These are phyloP conservation scores for Labeo rohita DNA, from an alignment of 2,113 vertebrate genomes.

Conservation along the genomic window DNA sequence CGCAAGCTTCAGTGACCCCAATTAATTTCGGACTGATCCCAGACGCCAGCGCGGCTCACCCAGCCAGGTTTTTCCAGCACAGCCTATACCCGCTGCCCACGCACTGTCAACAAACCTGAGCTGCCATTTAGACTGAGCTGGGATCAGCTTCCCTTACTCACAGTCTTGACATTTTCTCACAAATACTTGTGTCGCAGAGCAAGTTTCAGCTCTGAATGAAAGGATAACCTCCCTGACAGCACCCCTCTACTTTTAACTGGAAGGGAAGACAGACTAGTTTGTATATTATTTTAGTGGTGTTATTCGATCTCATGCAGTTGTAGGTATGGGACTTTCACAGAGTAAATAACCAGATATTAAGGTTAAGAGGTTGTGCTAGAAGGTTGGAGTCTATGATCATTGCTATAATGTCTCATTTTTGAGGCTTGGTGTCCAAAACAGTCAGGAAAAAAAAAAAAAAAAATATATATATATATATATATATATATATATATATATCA, in stretches of 20 bases:
- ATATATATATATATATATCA: no score
- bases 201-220: neutral
- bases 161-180: constrained; percentile 7
- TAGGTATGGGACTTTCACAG: neutral
- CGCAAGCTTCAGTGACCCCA: constrained; percentile 21
- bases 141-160: constrained; percentile 26
- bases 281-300: constrained; percentile 21
- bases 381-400: constrained; percentile 2
- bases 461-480: no score
- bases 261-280: neutral
- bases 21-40: constrained; percentile 25
- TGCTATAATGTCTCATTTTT: constrained; percentile 43
- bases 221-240: neutral
- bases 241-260: neutral
- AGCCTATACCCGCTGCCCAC: constrained; percentile 7
- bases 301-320: constrained; percentile 14
- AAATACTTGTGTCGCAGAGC: neutral
- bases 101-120: constrained; percentile 16
- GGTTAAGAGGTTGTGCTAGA: constrained; percentile 37
- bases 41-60: neutral
- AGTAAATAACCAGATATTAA: constrained; percentile 37
- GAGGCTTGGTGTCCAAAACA: neutral
- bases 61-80: neutral
- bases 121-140: constrained; percentile 21
- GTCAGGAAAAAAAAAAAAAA: no score